Percentiles rank a stretch among this genome's conserved stretches.
phyloP scores from a whole-genome alignment of 2,113 vertebrate species.

The Helogale parvula region DNA sequence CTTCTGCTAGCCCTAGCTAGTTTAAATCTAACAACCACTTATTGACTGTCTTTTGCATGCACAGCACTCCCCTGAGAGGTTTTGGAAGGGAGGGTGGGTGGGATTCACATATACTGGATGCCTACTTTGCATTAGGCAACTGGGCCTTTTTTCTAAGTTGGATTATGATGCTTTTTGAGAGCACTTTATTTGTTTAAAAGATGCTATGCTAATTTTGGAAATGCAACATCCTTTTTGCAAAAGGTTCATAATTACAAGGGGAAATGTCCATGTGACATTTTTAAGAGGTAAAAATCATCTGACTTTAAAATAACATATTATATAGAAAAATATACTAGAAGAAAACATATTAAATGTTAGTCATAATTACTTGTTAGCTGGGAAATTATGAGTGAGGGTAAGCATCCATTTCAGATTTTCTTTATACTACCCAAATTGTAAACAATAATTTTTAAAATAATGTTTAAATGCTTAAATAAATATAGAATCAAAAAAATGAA shows the following conservation, averaged over 20 bases:
- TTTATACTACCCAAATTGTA: not conserved
- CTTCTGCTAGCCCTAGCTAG: not conserved
- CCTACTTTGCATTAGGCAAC: not conserved
- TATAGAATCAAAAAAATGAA: not conserved
- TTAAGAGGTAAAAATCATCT: slow-evolving; percentile 3
- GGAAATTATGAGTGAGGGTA: not conserved
- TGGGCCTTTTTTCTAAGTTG: not conserved
- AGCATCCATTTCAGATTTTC: not conserved
- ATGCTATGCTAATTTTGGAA: not conserved
- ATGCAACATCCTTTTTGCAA: slow-evolving; percentile 4
- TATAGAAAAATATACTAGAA: not conserved
- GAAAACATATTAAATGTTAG: not conserved
- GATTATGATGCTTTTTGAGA: not conserved
- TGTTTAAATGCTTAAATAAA: not conserved
- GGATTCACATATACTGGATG: not conserved
- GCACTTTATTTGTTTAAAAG: slow-evolving; percentile 3
- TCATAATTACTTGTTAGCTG: not conserved
- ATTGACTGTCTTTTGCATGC: not conserved
- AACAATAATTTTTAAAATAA: not conserved
- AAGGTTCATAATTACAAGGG: not conserved
- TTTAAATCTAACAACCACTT: slow-evolving; percentile 31
- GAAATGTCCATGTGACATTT: not conserved
- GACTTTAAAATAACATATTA: slow-evolving; percentile 45
- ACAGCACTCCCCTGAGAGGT: not conserved
- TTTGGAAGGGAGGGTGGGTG: not conserved